Evolutionary conservation across 2,888 invertebrate genomes (phyloP), one percentile per base, ranked within the genome.

Genomic region (Melolontha melolontha): DNA sequence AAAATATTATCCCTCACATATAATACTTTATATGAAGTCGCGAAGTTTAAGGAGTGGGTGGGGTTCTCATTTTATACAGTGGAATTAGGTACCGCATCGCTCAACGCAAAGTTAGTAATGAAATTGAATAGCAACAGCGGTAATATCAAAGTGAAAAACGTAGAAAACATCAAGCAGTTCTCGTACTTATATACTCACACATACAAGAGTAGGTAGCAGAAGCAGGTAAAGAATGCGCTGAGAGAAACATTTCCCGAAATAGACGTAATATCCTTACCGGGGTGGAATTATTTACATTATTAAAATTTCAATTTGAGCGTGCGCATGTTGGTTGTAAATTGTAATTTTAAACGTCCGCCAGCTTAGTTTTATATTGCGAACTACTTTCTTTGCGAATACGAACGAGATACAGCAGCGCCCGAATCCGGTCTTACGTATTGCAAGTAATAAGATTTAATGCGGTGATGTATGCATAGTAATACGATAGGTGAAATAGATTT

Each of bases 211-310:
- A 49, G 59, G 47, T 47, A 47, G 59, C 59, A 16, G 47, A 47
- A n/a, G 55, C 67, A 69, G 65, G 66, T 65, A 77, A 67, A 76
- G 74, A 76, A 76, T 77, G 75, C 73, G 73, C 47, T 44, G 59
- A 39, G 47, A 72, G 75, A 76, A 76, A 77, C 75, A 75, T 76
- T 76, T 77, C 75, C 75, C 73, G 75, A 75, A 76, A 76, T 77
- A 75, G 76, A 77, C 72, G 76, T 75, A 77, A 77, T 77, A 77
- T 76, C 76, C 77, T 75, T 74, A 55, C 74, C 71, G 73, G 74
- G 75, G 75, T 73, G 78, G 75, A 79, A 78, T 78, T 78, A 79
- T 79, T 79, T 78, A 77, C 78, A 79, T 78, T 79, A 79, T 79
- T 79, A 79, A 79, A 79, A 79, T 78, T 79, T 79, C 78, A 79